A percentile compares a stretch with the other conserved stretches of the same genome.
Conservation (phyloP, 2,113 vertebrate species). For the Manacus vitellinus region DNA sequence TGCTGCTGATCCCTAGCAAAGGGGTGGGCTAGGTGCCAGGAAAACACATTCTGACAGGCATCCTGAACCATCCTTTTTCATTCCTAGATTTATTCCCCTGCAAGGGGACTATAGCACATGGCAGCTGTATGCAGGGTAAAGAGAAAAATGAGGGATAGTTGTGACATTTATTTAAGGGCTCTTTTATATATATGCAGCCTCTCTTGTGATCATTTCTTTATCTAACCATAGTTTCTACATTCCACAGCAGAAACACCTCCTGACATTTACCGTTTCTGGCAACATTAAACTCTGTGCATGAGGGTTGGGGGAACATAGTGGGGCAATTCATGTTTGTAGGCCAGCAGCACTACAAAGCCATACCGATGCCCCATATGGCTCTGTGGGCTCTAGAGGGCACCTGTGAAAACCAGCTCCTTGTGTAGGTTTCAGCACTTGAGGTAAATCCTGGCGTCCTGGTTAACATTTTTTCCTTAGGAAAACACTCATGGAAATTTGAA, state of each 20-base stretch:
- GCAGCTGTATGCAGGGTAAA: background rate
- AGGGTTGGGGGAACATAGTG: background rate
- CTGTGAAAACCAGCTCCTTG: background rate
- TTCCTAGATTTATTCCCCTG: background rate
- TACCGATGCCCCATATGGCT: background rate
- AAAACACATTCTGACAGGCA: background rate
- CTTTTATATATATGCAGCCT: background rate
- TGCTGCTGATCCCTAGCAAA: background rate
- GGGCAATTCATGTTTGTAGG: background rate
- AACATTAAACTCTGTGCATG: background rate
- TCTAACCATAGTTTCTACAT: background rate
- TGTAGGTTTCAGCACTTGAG: background rate
- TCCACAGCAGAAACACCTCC: background rate
- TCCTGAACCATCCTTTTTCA: background rate
- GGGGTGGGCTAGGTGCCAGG: background rate
- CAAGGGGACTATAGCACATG: background rate
- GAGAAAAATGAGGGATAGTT: background rate
- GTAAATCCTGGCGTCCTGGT: background rate
- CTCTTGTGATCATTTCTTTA: background rate
- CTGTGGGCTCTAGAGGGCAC: background rate
- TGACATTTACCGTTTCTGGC: background rate
- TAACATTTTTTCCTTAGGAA: background rate
- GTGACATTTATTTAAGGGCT: background rate
- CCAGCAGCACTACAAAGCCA: background rate
- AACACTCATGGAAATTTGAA: background rate